Base-by-base conservation (phyloP, 2,797 vertebrate species). In the Tamandua tetradactyla region DNA sequence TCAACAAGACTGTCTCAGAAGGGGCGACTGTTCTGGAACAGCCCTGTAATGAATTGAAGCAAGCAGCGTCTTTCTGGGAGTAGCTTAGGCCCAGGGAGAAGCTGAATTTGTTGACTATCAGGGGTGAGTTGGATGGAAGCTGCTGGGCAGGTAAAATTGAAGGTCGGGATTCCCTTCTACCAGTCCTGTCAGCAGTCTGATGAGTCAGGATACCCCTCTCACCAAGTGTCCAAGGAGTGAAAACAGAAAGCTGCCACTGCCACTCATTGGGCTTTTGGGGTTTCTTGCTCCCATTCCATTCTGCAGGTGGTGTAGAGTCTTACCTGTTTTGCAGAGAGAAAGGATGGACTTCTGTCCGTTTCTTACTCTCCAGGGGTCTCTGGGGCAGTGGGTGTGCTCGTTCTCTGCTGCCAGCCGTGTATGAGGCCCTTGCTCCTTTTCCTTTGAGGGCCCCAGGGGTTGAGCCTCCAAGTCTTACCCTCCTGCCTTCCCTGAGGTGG, bases 1-100 rank as follows among this genome's bases (percentile, higher is more conserved):
- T 78, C 9, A 9, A 23, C 4, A 20, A 37, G 74, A 32, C 89
- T 4, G 0, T 15, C 35, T 17, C 1, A 0, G 4, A 10, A 5
- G 32, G 61, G 62, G 23, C 47, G 1, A 17, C 7, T 40, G 7
- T 47, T 42, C 25, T 18, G 22, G 75, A 37, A 14, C 3, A 42
- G 42, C 42, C 82, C 22, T 75, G 15, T 59, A 47, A 57, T 25
- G 61, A 81, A 49, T 12, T n/a, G 79, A 84, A 76, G 15, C 74
- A n/a, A 47, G 55, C 42, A 25, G 2, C 18, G 1, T 10, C n/a
- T 61, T 44, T 44, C 71, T 30, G n/a, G 20, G 27, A 35, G 66
- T 59, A 22, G 87, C 68, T 13, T 22, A 64, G 74, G 44, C 27
- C 62, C 47, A 20, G 35, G n/a, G 80, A 61, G 81, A 79, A 35